Conservation (phyloP, 2,797 vertebrate species). For the Furcifer pardalis region DNA sequence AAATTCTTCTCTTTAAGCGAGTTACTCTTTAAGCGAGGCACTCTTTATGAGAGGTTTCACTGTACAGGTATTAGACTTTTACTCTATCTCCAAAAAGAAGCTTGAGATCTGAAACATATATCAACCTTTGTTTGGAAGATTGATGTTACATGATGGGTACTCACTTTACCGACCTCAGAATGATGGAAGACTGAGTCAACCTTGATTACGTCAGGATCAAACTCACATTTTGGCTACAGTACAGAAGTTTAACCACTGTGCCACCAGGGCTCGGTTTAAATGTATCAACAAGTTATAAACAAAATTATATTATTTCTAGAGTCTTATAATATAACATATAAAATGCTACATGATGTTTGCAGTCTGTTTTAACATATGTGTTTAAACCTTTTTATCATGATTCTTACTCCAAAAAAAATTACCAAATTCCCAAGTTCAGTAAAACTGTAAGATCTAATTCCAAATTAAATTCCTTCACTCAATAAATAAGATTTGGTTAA, state of each 20-base stretch:
- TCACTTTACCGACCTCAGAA: no score
- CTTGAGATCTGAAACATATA: background rate
- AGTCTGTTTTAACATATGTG: background rate
- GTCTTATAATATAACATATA: background rate
- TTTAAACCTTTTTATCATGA: background rate
- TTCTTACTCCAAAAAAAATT: background rate
- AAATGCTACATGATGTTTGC: background rate
- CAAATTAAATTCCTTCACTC: background rate
- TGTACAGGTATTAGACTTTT: no score
- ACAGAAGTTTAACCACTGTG: no score
- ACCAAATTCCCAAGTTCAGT: background rate
- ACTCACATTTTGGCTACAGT: no score
- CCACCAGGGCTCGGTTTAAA: no score
- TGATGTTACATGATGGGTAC: no score
- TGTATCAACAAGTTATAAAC: background rate
- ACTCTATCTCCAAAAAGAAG: background rate
- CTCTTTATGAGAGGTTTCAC: no score
- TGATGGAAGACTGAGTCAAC: no score
- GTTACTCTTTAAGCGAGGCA: no score
- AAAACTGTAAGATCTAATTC: background rate
- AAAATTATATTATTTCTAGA: background rate
- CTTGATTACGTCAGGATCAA: no score
- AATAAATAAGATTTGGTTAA: no score
- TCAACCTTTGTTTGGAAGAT: background rate
- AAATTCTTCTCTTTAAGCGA: no score